Base-by-base conservation (phyloP, 1,140 invertebrate species). In the Dreissena polymorpha region DNA sequence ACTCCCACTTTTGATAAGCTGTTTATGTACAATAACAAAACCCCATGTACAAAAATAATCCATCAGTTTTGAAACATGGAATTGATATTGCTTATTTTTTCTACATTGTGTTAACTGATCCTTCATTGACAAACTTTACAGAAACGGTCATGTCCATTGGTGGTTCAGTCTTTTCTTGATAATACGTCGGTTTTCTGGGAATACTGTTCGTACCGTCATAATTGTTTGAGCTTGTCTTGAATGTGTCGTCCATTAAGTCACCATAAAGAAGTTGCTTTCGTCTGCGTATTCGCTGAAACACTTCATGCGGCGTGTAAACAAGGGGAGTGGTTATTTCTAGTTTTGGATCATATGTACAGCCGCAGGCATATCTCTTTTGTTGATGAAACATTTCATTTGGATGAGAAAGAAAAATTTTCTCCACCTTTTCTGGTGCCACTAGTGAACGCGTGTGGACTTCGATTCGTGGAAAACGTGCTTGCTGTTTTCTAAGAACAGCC, bases 381-480 rank as follows among this genome's bases (percentile, higher is more conserved):
- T 76, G 73, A 53, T 83, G 72, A 68, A 82, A 86, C 67, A 86
- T 25, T 78, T 65, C 74, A 10, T 85, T 73, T 80, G 84, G 77
- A 64, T 83, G 55, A n/a, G 81, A 74, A n/a, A 81, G 23, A 57
- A 83, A 69, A 25, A 88, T 39, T 68, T 83, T 79, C 60, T 88
- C 85, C 10, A 86, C 67, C 65, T 76, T 85, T 18, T 85, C 86
- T 10, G 86, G 86, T 7, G 86, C 86, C 14, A 88, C 80, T 7
- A 88, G 68, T n/a, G 84, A 84, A 71, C 85, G 57, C 10, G 86
- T 84, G 64, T 88, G 86, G 29, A 86, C 76, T n/a, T 86, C 79
- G 29, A 88, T 75, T 21, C 85, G 75, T 8, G 86, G 86, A 50
- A 88, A 88, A 57, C 82, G 77, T 55, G 57, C 79, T 51, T 51